Evolutionary conservation across 1,140 invertebrate genomes (phyloP).

Genomic region (Drosophila mauritiana): DNA sequence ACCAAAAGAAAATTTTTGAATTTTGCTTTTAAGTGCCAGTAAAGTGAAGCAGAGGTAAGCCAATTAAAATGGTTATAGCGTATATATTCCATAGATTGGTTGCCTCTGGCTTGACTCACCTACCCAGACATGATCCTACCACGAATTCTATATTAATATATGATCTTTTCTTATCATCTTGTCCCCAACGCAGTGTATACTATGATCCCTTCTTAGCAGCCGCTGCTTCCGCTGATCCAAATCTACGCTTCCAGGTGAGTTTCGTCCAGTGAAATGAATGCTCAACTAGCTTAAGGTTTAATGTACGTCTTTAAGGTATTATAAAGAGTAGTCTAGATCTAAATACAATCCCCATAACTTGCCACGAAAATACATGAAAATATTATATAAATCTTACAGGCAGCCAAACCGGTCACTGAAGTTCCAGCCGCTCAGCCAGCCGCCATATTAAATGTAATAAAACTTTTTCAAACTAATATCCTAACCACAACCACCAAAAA

Average conservation of each 20-base stretch:
- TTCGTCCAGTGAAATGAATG: background rate
- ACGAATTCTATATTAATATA: conserved; percentile 56
- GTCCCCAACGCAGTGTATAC: conserved; percentile 90
- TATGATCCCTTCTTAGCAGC: conserved; percentile 97
- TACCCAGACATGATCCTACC: conserved; percentile 2
- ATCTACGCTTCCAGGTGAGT: conserved; percentile 93
- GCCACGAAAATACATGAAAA: conserved; percentile 58
- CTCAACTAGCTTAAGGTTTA: conserved; percentile 3
- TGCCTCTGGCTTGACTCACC: conserved; percentile 15
- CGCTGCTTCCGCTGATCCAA: conserved; percentile 90
- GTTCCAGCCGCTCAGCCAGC: conserved; percentile 86
- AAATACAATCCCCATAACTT: conserved; percentile 16
- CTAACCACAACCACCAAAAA: conserved; percentile 58
- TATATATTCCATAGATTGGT: background rate
- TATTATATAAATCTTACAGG: conserved; percentile 87
- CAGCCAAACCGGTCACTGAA: conserved; percentile 88
- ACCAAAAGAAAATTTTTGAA: conserved; percentile 67
- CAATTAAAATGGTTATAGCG: background rate
- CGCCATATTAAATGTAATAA: conserved; percentile 85
- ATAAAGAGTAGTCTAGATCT: conserved; percentile 42
- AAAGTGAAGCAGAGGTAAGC: conserved; percentile 32
- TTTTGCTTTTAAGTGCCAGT: conserved; percentile 78
- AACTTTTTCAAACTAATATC: conserved; percentile 75
- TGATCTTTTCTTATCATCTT: conserved; percentile 76
- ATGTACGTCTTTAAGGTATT: conserved; percentile 18